Conservation (phyloP, 2,888 invertebrate species). For the Spodoptera littoralis region DNA sequence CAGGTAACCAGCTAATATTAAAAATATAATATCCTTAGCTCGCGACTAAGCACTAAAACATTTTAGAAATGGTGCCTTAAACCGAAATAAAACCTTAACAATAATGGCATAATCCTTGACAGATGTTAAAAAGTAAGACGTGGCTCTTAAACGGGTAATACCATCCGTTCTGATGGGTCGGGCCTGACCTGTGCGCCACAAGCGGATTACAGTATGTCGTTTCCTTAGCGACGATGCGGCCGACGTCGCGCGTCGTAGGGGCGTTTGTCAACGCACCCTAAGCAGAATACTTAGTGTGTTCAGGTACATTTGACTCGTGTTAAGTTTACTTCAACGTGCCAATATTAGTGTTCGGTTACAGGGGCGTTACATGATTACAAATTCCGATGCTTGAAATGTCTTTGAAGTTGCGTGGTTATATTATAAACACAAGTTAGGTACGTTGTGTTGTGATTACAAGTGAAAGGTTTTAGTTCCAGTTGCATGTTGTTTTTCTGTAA, state of each 20-base stretch:
- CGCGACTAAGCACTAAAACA: slow-evolving; percentile 6
- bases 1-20: slow-evolving; percentile 21
- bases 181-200: slow-evolving; percentile 66
- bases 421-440: background rate
- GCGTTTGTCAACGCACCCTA: slow-evolving; percentile 66
- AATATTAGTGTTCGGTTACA: slow-evolving; percentile 41
- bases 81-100: slow-evolving; percentile 13
- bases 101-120: slow-evolving; percentile 25
- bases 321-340: slow-evolving; percentile 42
- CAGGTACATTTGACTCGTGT: slow-evolving; percentile 48
- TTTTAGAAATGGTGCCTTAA: slow-evolving; percentile 13
- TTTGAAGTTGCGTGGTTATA: slow-evolving; percentile 20
- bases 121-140: slow-evolving; percentile 38
- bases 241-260: slow-evolving; percentile 43
- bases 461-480: background rate
- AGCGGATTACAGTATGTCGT: slow-evolving; percentile 70
- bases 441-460: background rate
- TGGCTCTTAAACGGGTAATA: slow-evolving; percentile 39
- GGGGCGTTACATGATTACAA: slow-evolving; percentile 33
- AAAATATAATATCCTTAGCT: slow-evolving; percentile 22
- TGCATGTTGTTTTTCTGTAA: background rate
- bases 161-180: slow-evolving; percentile 50
- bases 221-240: slow-evolving; percentile 43
- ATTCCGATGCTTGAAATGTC: slow-evolving; percentile 20
- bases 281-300: slow-evolving; percentile 54